Evolutionary conservation across 2,113 vertebrate genomes (phyloP).

Genomic region (Eclectus roratus): DNA sequence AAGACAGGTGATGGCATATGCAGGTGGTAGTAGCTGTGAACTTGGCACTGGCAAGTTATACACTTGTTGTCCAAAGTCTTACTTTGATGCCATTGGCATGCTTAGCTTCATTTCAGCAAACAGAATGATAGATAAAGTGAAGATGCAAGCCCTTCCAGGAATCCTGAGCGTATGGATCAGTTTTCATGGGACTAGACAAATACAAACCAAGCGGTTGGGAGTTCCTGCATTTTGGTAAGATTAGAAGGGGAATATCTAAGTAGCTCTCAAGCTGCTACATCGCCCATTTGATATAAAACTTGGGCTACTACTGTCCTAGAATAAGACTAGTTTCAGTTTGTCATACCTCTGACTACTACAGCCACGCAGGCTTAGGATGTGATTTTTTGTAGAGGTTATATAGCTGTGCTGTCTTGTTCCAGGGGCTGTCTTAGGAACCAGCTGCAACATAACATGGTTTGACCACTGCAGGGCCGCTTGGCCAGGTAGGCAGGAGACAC

Average conservation of each 20-base stretch:
- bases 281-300: not conserved
- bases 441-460: not conserved
- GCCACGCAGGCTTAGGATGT: rapidly evolving
- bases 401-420: not conserved
- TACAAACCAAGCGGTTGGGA: not conserved
- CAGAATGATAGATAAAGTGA: not conserved
- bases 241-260: not conserved
- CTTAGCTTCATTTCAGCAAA: not conserved
- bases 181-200: not conserved
- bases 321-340: not conserved
- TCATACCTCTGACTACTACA: not conserved
- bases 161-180: not conserved
- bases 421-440: not conserved
- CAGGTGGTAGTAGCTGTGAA: not conserved
- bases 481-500: not conserved
- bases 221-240: not conserved
- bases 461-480: rapidly evolving
- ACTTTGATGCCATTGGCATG: not conserved
- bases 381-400: not conserved
- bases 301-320: not conserved
- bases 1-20: not conserved
- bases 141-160: not conserved
- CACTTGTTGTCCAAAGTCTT: not conserved
- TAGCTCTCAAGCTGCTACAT: not conserved
- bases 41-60: not conserved